Evolutionary conservation across 2,888 invertebrate genomes (phyloP).

Genomic region (Harpalus rufipes): DNA sequence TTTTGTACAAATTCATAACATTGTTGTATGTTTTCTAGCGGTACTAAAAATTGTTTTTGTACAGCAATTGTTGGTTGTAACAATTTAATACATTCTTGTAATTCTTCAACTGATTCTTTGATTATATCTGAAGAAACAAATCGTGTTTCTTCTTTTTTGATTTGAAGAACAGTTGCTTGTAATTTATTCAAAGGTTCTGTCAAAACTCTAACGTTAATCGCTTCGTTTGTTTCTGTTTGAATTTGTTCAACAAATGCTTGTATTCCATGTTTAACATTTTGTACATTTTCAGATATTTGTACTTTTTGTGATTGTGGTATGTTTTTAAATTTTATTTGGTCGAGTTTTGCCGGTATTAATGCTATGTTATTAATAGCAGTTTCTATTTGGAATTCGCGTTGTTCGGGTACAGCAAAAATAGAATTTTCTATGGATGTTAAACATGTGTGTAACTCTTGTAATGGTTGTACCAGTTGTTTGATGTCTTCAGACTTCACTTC

Average conservation of each 20-base stretch:
- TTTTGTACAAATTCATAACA: slow-evolving; percentile 47
- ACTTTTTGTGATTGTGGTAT: not conserved
- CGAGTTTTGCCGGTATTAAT: slow-evolving; percentile 15
- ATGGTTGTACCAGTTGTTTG: slow-evolving; percentile 32
- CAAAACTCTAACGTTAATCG: not conserved
- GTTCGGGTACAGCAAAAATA: not conserved
- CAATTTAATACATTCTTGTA: slow-evolving; percentile 43
- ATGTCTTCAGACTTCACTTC: not conserved
- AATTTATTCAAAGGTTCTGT: slow-evolving; percentile 27
- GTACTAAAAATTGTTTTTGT: slow-evolving; percentile 49
- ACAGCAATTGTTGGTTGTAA: slow-evolving; percentile 6
- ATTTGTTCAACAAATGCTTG: slow-evolving; percentile 35
- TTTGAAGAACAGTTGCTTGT: slow-evolving; percentile 18
- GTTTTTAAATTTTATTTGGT: not conserved
- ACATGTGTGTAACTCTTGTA: slow-evolving; percentile 35
- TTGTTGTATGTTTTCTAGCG: slow-evolving; percentile 47
- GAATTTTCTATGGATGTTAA: slow-evolving; percentile 28
- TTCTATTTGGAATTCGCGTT: not conserved
- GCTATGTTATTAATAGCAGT: not conserved
- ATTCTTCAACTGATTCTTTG: slow-evolving; percentile 9
- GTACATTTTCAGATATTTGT: not conserved
- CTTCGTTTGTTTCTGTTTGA: not conserved
- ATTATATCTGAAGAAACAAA: slow-evolving; percentile 7
- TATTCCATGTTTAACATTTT: slow-evolving; percentile 7
- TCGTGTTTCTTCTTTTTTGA: slow-evolving; percentile 6